phyloP scores from a whole-genome alignment of 2,113 vertebrate genomes.

The Rhynchopsitta pachyrhyncha region DNA sequence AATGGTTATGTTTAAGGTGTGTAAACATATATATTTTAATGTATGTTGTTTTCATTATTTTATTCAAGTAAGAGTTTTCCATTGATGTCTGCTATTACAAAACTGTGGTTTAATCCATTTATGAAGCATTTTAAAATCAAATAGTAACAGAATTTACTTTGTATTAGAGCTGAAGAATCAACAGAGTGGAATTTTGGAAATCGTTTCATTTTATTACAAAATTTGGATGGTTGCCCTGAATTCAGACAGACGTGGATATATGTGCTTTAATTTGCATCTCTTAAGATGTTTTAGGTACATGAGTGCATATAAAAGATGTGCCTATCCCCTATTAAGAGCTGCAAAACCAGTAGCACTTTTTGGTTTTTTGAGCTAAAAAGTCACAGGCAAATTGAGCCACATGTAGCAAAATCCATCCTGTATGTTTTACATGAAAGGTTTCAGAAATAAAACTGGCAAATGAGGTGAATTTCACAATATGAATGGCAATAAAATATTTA shows the following conservation, averaged over 20 bases:
- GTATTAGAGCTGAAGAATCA: not conserved
- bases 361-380: not conserved
- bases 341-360: not conserved
- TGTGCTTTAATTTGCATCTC: not conserved
- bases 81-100: not conserved
- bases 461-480: not conserved
- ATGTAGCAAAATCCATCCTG: not conserved
- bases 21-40: not conserved
- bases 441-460: constrained; percentile 16
- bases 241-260: not conserved
- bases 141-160: not conserved
- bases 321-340: not conserved
- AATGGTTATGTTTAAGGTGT: not conserved
- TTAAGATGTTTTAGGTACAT: not conserved
- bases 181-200: not conserved
- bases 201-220: not conserved
- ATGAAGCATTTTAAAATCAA: not conserved
- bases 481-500: constrained; percentile 21
- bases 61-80: not conserved
- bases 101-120: not conserved
- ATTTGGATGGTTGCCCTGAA: not conserved
- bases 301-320: not conserved
- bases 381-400: not conserved
- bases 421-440: not conserved
- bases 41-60: not conserved